Evolutionary conservation across 1,140 invertebrate species (phyloP), one percentile per base, ranked within the genome.

Genomic region (Grapholita molesta): DNA sequence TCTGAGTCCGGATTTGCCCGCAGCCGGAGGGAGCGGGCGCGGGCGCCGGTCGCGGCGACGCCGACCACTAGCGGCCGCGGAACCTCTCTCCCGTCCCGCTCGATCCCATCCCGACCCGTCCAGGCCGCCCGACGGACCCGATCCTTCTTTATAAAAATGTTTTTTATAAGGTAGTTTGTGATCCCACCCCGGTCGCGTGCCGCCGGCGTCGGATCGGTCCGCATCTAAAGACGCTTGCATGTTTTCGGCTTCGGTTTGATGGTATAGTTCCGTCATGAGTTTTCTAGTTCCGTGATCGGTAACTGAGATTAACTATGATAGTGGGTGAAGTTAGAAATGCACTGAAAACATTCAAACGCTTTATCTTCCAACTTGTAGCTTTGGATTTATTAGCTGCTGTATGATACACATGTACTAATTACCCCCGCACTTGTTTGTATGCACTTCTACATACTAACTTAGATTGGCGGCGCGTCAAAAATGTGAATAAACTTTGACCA

Each of bases 271-370:
- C 18, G 55, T 64, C 68, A 67, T 48, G 52, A 75, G 75, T 75
- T 72, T 69, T 77, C 70, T 65, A 66, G 70, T 73, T 75, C 42
- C 70, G 48, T 69, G 69, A 53, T 21, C 65, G 61, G 64, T 6
- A 79, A 71, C 66, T 32, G 42, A 66, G 70, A 74, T 61, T 70
- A 71, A 75, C 73, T 75, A 71, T 57, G 66, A 52, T 32, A 18
- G 11, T 2, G 30, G 42, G 4, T 52, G 38, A 33, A 18, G 24
- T 42, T 66, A 18, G 28, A n/a, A 24, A 55, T n/a, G n/a, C 48
- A 15, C 23, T 33, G 35, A 42, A 55, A 48, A 55, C 48, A 52
- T 67, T 67, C 66, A 52, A 67, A 23, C 21, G 38, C 21, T 66
- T 52, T 42, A 23, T 4, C 5, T 38, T 23, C 21, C 23, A 9